Conservation (phyloP, 2,113 vertebrate genomes). For the Emydura subglobosa region DNA sequence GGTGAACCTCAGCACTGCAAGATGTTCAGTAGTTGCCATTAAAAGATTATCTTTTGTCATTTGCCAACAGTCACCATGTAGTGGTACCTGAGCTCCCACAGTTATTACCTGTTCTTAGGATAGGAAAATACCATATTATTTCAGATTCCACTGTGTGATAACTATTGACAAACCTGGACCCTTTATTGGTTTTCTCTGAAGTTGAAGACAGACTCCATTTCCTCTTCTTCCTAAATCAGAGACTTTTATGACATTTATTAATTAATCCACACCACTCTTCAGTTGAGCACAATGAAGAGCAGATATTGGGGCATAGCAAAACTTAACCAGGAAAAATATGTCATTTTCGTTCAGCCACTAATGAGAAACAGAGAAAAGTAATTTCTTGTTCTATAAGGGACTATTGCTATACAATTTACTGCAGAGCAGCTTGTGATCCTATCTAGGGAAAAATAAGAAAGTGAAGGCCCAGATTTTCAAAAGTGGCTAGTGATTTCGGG, state of each 20-base stretch:
- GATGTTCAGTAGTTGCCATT: background rate
- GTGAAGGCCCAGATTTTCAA: background rate
- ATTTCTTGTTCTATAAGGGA: background rate
- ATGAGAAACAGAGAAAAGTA: background rate
- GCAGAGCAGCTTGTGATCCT: background rate
- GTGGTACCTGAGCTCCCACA: background rate
- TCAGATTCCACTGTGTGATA: background rate
- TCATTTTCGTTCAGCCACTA: background rate
- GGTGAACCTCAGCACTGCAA: background rate
- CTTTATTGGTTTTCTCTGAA: background rate
- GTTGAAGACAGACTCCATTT: background rate
- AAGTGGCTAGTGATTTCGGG: background rate
- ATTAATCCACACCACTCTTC: background rate
- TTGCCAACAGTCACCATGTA: background rate
- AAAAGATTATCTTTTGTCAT: background rate
- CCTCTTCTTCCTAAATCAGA: background rate
- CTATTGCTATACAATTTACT: background rate
- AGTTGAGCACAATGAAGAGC: background rate
- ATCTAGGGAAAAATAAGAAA: background rate
- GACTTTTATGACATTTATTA: background rate
- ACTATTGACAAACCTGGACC: background rate
- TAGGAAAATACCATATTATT: accelerated
- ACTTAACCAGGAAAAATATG: background rate
- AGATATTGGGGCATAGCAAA: background rate
- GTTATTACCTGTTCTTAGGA: background rate